Conservation (phyloP, 2,113 vertebrate species). For the Ictalurus punctatus region DNA sequence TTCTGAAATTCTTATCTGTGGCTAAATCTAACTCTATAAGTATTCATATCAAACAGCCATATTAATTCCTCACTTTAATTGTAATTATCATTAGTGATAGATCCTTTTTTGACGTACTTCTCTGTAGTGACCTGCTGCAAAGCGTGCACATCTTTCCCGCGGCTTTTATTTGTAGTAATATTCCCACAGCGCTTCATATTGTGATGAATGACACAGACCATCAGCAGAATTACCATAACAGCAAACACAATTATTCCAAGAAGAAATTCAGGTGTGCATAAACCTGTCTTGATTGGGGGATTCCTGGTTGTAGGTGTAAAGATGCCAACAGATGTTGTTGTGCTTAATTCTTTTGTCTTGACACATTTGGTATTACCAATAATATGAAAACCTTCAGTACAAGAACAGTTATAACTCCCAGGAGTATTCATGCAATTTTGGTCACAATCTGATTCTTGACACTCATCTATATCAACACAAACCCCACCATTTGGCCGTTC, state of each 20-base stretch:
- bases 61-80: neutral
- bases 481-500: accelerated
- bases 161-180: conserved; percentile 47
- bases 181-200: conserved; percentile 44
- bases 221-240: conserved; percentile 52
- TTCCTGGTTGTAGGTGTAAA: neutral
- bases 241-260: conserved; percentile 64
- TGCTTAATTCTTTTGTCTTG: conserved; percentile 16
- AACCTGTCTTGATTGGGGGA: no score
- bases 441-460: conserved; percentile 8
- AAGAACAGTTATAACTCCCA: conserved; percentile 65
- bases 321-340: neutral
- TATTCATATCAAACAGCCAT: neutral
- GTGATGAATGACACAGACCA: conserved; percentile 58
- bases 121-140: conserved; percentile 52
- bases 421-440: conserved; percentile 58
- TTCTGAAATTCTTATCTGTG: neutral
- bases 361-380: conserved; percentile 6
- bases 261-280: conserved; percentile 55
- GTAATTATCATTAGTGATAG: neutral
- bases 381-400: conserved; percentile 53
- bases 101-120: conserved; percentile 12
- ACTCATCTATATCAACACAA: conserved; percentile 70
- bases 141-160: conserved; percentile 53
- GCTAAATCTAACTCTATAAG: neutral